A percentile compares a stretch with the other conserved stretches of the same genome.
phyloP scores from a whole-genome alignment of 2,888 invertebrate species.

The Portevinia maculata region DNA sequence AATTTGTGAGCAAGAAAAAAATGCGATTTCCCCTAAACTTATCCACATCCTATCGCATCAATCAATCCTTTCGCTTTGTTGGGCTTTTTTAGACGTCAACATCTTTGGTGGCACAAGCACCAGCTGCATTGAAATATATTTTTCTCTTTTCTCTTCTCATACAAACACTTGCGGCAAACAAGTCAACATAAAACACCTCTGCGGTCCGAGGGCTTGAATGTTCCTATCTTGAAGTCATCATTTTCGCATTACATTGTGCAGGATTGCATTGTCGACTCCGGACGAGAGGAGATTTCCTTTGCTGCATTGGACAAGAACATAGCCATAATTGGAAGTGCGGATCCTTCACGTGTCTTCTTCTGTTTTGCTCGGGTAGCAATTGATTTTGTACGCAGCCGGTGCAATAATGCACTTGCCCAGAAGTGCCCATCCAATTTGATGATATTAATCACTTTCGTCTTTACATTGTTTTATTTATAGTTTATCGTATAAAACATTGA shows the following conservation, averaged over 20 bases:
- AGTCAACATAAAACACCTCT: neutral
- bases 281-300: constrained; percentile 23
- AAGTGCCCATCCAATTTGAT: constrained; percentile 52
- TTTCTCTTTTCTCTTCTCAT: neutral
- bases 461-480: constrained; percentile 26
- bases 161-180: constrained; percentile 18
- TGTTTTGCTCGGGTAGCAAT: constrained; percentile 29
- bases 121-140: constrained; percentile 16
- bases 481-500: constrained; percentile 25
- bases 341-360: constrained; percentile 62
- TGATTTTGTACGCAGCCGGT: constrained; percentile 33
- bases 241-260: constrained; percentile 42
- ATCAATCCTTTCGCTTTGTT: constrained; percentile 52
- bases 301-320: constrained; percentile 13
- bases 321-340: constrained; percentile 27
- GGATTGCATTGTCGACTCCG: constrained; percentile 39
- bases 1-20: constrained; percentile 20
- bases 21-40: constrained; percentile 37
- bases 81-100: constrained; percentile 8
- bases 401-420: constrained; percentile 29
- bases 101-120: constrained; percentile 35
- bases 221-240: constrained; percentile 54
- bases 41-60: constrained; percentile 51
- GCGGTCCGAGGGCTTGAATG: constrained; percentile 15
- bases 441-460: constrained; percentile 65